Evolutionary conservation across 2,797 vertebrate species (phyloP).

Genomic region (Scleropages formosus): DNA sequence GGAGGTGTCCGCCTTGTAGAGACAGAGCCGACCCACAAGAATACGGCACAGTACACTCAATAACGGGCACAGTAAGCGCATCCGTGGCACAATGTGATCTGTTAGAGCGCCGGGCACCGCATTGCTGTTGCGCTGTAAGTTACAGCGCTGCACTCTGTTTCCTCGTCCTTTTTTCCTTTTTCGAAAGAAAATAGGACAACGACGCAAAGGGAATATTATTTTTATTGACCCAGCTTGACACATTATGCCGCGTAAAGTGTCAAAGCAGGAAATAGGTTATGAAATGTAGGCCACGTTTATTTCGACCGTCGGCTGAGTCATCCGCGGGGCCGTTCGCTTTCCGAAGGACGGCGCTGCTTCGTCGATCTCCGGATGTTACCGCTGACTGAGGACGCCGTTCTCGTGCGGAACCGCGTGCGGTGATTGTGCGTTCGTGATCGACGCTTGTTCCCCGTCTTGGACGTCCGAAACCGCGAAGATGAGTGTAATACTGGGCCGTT

Average conservation of each 20-base stretch:
- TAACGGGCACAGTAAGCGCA: too few species aligned
- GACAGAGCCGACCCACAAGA: too few species aligned
- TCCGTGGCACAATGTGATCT: too few species aligned
- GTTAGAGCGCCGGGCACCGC: too few species aligned
- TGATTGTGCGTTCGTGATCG: too few species aligned
- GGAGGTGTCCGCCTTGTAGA: neutral
- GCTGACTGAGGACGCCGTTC: neutral
- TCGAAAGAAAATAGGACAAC: neutral
- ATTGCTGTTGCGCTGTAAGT: neutral
- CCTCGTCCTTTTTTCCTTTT: neutral
- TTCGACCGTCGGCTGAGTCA: neutral
- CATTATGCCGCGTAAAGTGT: neutral
- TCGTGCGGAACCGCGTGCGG: too few species aligned
- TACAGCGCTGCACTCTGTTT: neutral
- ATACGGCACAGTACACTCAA: too few species aligned
- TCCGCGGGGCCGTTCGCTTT: neutral
- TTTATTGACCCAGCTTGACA: slow-evolving; percentile 5
- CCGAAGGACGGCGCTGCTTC: neutral
- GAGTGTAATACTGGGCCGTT: too few species aligned
- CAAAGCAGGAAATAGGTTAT: slow-evolving; percentile 3
- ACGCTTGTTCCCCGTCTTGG: neutral
- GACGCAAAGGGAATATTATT: slow-evolving; percentile 1
- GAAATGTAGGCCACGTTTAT: slow-evolving; percentile 12
- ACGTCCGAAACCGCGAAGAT: neutral
- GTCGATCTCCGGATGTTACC: neutral